Conservation (phyloP, 2,797 vertebrate species). For the Scolopax bukidnonensis region DNA sequence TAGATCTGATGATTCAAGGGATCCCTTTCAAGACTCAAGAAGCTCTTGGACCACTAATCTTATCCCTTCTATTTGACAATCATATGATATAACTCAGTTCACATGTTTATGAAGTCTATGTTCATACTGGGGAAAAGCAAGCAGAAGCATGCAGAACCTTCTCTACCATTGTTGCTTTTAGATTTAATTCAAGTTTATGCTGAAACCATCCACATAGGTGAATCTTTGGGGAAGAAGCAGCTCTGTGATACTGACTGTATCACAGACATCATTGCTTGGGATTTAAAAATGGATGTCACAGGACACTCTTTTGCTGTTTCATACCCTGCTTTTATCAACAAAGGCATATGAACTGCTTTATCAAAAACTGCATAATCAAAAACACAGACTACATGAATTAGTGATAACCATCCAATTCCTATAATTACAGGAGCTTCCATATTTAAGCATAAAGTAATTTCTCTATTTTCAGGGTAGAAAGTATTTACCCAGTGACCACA, state of each 20-base stretch:
- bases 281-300: neutral
- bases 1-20: neutral
- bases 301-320: neutral
- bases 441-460: neutral
- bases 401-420: neutral
- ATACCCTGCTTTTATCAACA: neutral
- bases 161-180: neutral
- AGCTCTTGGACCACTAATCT: neutral
- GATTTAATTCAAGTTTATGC: neutral
- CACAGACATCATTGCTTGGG: no score
- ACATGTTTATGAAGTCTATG: neutral
- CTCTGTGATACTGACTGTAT: neutral
- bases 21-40: neutral
- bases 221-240: neutral
- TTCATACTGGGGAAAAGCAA: neutral
- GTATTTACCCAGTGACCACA: neutral
- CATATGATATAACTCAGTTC: neutral
- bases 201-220: neutral
- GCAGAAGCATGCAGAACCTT: neutral
- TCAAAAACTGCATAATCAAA: neutral
- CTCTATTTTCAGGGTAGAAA: neutral
- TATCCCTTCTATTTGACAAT: neutral
- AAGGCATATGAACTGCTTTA: neutral
- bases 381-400: rapidly evolving
- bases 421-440: neutral